Evolutionary conservation across 92 coral and sea anemone species (phyloP).

Genomic region (Montipora capitata): DNA sequence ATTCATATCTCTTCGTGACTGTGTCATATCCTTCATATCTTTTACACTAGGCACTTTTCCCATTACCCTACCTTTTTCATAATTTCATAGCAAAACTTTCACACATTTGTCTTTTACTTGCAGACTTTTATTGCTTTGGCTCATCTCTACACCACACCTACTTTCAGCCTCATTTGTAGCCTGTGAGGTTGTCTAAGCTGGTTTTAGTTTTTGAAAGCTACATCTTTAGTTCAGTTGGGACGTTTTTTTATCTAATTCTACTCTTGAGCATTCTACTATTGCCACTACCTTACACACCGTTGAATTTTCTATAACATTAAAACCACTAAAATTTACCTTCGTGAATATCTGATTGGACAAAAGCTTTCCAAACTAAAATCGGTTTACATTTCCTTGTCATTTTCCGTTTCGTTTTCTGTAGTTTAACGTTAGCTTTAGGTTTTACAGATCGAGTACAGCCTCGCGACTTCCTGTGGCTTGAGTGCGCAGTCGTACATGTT

Average conservation of each 20-base stretch:
- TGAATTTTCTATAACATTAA: neutral
- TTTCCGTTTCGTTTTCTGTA: neutral
- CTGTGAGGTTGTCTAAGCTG: neutral
- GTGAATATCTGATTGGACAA: neutral
- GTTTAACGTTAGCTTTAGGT: neutral
- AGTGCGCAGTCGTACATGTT: conserved; percentile 74
- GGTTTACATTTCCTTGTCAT: neutral
- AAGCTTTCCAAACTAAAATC: neutral
- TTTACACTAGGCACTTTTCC: neutral
- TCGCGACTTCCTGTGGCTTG: conserved; percentile 60
- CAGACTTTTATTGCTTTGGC: neutral
- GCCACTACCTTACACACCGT: neutral
- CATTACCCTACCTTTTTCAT: neutral
- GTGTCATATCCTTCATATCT: neutral
- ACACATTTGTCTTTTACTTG: neutral
- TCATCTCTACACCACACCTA: neutral
- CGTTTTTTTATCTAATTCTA: neutral
- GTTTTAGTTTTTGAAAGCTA: neutral
- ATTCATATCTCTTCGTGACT: neutral
- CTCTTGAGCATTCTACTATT: neutral
- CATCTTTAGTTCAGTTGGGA: neutral
- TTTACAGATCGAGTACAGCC: conserved; percentile 15
- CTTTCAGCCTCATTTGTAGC: neutral
- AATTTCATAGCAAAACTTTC: neutral
- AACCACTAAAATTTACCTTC: neutral